Evolutionary conservation across 2,888 invertebrate genomes (phyloP), one percentile per base, ranked within the genome.

Genomic region (Ypsolopha scabrella): DNA sequence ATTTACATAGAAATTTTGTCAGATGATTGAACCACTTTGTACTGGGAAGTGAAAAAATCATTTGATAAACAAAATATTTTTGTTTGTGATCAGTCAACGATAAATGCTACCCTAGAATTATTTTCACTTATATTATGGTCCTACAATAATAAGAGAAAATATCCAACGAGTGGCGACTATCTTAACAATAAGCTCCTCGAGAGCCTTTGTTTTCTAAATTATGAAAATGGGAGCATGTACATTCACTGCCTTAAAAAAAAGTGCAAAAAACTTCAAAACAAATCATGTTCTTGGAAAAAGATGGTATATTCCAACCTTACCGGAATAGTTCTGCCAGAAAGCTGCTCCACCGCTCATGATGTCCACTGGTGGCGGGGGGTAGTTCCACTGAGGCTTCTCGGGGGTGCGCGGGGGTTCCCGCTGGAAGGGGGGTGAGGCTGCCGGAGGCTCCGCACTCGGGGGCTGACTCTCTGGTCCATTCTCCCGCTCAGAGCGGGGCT

Each of bases 241-340:
- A 24, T 39, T n/a, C 6, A 24, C 38, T 38, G 33, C 38, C 13
- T 37, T 11, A 51, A 46, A 39, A 45, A 37, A 38, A 36, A 46
- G 24, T 45, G 24, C 44, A 51, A 39, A 7, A 24, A 7, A 9
- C 37, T 7, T 37, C 37, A 38, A 38, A 24, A 38, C n/a, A n/a
- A 38, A 38, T 2, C 3, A 2, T 2, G n/a, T 4, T 2, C 6
- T 6, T 38, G 1, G n/a, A 51, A 45, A 43, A 35, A 43, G 9
- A 49, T 24, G 24, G 24, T 24, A 4, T 24, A 3, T 24, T 24
- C 24, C 24, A 24, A 3, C 24, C 91, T 89, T 75, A 95, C 95
- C 95, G 70, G 95, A 95, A 83, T 95, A 95, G 76, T 95, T 95
- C 75, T 95, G 95, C 95, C 95, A 95, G 82, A 95, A 95, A 44